phyloP scores from a whole-genome alignment of 2,888 invertebrate genomes.

The Diadegma fenestrale region DNA sequence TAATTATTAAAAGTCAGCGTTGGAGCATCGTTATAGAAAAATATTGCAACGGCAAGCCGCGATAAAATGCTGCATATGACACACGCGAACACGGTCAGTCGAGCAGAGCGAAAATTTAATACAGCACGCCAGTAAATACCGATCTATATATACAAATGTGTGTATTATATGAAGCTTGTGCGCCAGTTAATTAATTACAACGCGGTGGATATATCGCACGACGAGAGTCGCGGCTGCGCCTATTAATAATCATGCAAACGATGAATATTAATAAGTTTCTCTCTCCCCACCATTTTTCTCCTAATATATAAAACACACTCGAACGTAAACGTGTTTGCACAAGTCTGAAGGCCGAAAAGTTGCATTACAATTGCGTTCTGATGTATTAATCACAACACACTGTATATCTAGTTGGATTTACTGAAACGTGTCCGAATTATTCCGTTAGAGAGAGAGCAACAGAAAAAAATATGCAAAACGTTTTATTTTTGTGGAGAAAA shows the following conservation, averaged over 20 bases:
- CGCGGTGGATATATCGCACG: conserved; percentile 49
- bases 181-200: conserved; percentile 64
- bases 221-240: conserved; percentile 59
- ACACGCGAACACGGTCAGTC: not conserved
- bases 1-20: not conserved
- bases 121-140: not conserved
- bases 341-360: conserved; percentile 16
- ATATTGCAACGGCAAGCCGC: not conserved
- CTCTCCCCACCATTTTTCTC: conserved; percentile 25
- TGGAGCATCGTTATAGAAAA: not conserved
- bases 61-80: not conserved
- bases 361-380: conserved; percentile 37
- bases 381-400: conserved; percentile 16
- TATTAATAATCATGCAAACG: conserved; percentile 66
- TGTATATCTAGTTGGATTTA: conserved; percentile 11
- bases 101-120: not conserved
- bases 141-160: not conserved
- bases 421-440: not conserved
- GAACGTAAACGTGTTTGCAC: not conserved
- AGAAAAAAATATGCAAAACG: not conserved
- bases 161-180: conserved; percentile 28
- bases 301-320: not conserved
- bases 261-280: conserved; percentile 63
- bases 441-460: not conserved
- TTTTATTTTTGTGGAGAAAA: no score